Conservation (phyloP, 1,140 invertebrate genomes). For the Drosophila equinoxialis region DNA sequence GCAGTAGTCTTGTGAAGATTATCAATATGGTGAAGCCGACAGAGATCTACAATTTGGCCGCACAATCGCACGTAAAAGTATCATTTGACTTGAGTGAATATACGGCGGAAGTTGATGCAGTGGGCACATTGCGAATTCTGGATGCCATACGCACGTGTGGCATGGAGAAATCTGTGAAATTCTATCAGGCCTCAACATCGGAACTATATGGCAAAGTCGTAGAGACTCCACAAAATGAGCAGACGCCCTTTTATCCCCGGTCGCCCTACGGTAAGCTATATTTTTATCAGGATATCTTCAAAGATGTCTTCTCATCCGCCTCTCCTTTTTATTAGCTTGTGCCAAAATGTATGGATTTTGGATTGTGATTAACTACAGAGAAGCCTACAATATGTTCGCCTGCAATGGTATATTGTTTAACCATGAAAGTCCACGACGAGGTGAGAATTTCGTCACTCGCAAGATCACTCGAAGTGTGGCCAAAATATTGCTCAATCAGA, state of each 20-base stretch:
- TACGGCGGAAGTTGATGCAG: slow-evolving; percentile 98
- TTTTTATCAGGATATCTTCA: not conserved
- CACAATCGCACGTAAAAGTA: slow-evolving; percentile 99
- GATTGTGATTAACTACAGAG: slow-evolving; percentile 99
- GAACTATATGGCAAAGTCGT: slow-evolving; percentile 99
- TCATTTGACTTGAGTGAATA: slow-evolving; percentile 99
- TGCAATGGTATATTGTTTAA: slow-evolving; percentile 99
- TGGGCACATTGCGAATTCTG: slow-evolving; percentile 97
- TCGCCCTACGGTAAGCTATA: slow-evolving; percentile 97
- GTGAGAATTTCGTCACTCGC: slow-evolving; percentile 99
- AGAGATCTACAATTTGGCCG: slow-evolving; percentile 99
- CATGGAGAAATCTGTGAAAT: slow-evolving; percentile 92
- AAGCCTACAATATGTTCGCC: slow-evolving; percentile 98
- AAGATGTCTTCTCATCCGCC: not conserved
- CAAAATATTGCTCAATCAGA: slow-evolving; percentile 95
- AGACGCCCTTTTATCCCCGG: slow-evolving; percentile 98
- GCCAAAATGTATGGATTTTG: slow-evolving; percentile 99
- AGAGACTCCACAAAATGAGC: slow-evolving; percentile 98
- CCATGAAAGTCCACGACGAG: slow-evolving; percentile 98
- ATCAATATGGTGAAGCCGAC: slow-evolving; percentile 93
- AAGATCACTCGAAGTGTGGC: slow-evolving; percentile 99
- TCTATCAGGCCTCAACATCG: slow-evolving; percentile 99
- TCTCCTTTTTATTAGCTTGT: slow-evolving; percentile 87
- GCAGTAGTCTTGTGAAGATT: slow-evolving; percentile 97
- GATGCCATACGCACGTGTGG: slow-evolving; percentile 98